Percentiles rank a stretch among this genome's conserved stretches.
These are phyloP conservation scores for Fregetta grallaria DNA, from an alignment of 2,113 vertebrate species.

Conservation along the genomic window DNA sequence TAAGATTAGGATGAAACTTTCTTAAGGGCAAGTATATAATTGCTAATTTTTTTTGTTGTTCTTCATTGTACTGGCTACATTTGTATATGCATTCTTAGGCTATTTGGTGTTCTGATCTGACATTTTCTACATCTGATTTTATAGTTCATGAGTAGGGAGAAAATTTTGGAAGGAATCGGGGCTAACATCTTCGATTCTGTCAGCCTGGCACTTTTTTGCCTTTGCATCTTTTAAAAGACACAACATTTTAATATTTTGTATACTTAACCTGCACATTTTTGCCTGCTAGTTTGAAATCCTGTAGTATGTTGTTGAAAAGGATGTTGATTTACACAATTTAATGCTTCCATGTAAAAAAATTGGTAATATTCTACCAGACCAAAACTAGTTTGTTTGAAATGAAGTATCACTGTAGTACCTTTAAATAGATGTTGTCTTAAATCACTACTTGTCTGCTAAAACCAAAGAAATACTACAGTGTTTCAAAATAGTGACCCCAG, in stretches of 20 bases:
- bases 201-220: background rate
- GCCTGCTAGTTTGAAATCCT: background rate
- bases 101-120: background rate
- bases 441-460: background rate
- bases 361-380: background rate
- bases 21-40: background rate
- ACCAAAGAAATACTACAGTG: background rate
- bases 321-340: background rate
- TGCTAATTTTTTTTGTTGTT: background rate
- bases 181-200: background rate
- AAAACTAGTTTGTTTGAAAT: background rate
- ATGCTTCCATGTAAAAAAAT: background rate
- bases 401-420: background rate
- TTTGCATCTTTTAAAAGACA: background rate
- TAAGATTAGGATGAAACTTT: background rate
- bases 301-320: background rate
- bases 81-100: background rate
- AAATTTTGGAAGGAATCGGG: background rate
- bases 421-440: background rate
- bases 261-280: background rate
- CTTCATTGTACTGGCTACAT: background rate
- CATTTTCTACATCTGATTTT: background rate
- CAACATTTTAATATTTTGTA: background rate
- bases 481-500: background rate
- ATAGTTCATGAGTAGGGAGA: background rate